Evolutionary conservation across 2,113 vertebrate species (phyloP).

Genomic region (Illadopsis cleaveri): DNA sequence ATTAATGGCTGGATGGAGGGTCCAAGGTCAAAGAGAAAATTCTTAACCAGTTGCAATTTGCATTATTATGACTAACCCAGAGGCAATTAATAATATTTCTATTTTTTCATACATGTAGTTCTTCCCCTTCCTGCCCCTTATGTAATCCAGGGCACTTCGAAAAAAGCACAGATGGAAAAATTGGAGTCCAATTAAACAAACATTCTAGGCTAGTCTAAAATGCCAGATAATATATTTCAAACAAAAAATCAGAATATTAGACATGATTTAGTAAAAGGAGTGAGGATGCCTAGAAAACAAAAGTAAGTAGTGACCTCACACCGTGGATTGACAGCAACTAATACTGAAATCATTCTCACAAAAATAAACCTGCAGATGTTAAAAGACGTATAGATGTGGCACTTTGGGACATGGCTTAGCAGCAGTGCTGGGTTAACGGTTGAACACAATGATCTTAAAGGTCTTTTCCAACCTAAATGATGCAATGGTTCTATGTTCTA

Average conservation of each 20-base stretch:
- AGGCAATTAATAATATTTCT: slow-evolving; percentile 34
- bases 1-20: neutral
- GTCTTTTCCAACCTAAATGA: neutral
- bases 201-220: neutral
- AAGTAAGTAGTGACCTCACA: neutral
- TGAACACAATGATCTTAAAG: neutral
- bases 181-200: neutral
- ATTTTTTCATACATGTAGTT: neutral
- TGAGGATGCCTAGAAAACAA: neutral
- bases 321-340: neutral
- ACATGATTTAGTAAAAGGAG: neutral
- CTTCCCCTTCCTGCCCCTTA: neutral
- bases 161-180: neutral
- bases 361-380: slow-evolving; percentile 10
- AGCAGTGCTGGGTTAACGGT: neutral
- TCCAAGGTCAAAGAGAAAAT: slow-evolving; percentile 24
- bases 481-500: neutral
- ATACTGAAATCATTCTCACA: neutral
- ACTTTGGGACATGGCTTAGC: neutral
- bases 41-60: neutral
- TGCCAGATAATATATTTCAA: neutral
- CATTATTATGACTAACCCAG: neutral
- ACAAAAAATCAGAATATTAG: neutral
- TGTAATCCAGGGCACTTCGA: neutral
- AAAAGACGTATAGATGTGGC: neutral